Percentiles rank a stretch among this genome's conserved stretches.
These are phyloP conservation scores for Macaria liturata DNA, from an alignment of 2,888 invertebrate genomes.

Conservation along the genomic window DNA sequence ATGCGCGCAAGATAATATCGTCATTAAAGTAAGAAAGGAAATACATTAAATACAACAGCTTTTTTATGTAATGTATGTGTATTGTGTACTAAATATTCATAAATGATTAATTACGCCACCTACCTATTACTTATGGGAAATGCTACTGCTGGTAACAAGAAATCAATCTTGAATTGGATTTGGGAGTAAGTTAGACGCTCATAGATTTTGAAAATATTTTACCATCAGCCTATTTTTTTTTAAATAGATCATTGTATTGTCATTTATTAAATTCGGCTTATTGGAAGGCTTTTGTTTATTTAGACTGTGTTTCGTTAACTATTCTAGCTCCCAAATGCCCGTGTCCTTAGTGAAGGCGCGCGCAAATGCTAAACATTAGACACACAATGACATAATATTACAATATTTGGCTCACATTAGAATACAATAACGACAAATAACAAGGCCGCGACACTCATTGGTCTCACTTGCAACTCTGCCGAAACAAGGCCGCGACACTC, in stretches of 20 bases:
- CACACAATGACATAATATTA: conserved; percentile 57
- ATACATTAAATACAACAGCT: too few species aligned
- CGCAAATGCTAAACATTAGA: conserved; percentile 36
- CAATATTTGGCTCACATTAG: conserved; percentile 63
- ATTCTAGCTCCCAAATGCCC: not conserved
- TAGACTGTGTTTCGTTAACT: too few species aligned
- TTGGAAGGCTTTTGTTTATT: too few species aligned
- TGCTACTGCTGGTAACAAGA: conserved; percentile 5
- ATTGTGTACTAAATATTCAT: too few species aligned
- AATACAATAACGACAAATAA: conserved; percentile 76
- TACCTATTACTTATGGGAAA: conserved; percentile 21
- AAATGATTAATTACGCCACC: conserved; percentile 29
- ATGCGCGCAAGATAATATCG: conserved; percentile 35
- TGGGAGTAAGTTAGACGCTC: too few species aligned
- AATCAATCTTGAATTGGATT: too few species aligned
- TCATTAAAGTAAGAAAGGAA: too few species aligned
- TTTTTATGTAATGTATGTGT: too few species aligned
- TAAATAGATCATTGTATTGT: too few species aligned
- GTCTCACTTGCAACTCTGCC: conserved; percentile 30
- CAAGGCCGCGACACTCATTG: conserved; percentile 50
- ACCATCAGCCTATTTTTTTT: too few species aligned
- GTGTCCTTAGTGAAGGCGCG: conserved; percentile 14
- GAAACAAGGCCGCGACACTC: conserved; percentile 50
- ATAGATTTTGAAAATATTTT: too few species aligned
- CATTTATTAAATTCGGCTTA: too few species aligned